Percentiles rank a stretch among this genome's conserved stretches.
Conservation (phyloP, 2,888 invertebrate species). For the Punctoribates punctum region DNA sequence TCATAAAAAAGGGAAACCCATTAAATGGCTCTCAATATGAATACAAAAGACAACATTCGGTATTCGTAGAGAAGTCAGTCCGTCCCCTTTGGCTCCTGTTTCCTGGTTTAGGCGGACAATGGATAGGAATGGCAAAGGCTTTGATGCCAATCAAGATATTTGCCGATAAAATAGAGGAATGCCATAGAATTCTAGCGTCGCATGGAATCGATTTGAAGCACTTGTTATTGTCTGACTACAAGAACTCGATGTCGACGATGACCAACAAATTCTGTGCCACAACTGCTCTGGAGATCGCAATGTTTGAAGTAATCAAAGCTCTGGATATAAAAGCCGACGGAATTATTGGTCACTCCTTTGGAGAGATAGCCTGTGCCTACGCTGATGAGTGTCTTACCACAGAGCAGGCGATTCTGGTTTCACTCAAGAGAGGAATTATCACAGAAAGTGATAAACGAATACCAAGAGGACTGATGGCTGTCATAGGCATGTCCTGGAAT, state of each 20-base stretch:
- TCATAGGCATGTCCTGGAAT: slow-evolving; percentile 53
- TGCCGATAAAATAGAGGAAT: slow-evolving; percentile 69
- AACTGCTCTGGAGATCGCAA: slow-evolving; percentile 57
- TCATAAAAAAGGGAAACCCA: too few species aligned
- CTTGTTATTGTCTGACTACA: slow-evolving; percentile 67
- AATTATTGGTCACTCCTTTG: slow-evolving; percentile 59
- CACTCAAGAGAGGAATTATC: slow-evolving; percentile 33
- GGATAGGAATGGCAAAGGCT: slow-evolving; percentile 89
- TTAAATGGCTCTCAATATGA: not conserved
- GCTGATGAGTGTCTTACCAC: slow-evolving; percentile 59
- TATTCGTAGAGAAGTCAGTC: slow-evolving; percentile 55
- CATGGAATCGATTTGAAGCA: slow-evolving; percentile 78
- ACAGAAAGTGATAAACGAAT: slow-evolving; percentile 32
- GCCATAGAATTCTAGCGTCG: slow-evolving; percentile 70
- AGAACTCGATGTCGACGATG: not conserved
- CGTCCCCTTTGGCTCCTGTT: slow-evolving; percentile 88
- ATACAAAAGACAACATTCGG: not conserved
- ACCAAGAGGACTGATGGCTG: slow-evolving; percentile 52
- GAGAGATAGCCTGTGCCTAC: slow-evolving; percentile 59
- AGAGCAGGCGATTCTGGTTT: slow-evolving; percentile 54
- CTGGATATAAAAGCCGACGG: slow-evolving; percentile 57
- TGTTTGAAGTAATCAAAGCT: slow-evolving; percentile 43
- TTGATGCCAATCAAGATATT: slow-evolving; percentile 79
- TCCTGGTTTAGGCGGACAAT: slow-evolving; percentile 97
- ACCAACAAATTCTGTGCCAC: slow-evolving; percentile 59